Percentiles rank a stretch among this genome's conserved stretches.
Conservation (phyloP, 2,888 invertebrate genomes). For the Melipona bicolor region DNA sequence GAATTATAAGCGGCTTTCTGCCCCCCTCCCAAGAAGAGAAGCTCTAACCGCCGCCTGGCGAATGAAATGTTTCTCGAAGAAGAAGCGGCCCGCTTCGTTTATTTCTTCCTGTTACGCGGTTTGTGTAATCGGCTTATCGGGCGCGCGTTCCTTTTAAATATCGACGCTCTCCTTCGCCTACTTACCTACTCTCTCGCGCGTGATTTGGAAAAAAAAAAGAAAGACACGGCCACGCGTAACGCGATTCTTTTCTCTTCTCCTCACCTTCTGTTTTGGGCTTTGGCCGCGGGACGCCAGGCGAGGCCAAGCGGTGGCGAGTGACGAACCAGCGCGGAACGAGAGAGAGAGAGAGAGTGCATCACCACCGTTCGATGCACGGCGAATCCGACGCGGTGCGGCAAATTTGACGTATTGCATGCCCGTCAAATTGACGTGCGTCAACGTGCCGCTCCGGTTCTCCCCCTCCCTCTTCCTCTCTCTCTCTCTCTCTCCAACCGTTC, state of each 20-base stretch:
- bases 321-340: too few relatives aligned
- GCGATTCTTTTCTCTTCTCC: background rate
- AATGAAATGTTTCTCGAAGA: constrained; percentile 24
- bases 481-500: background rate
- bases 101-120: constrained; percentile 21
- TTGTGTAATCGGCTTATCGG: constrained; percentile 37
- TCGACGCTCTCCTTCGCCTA: background rate
- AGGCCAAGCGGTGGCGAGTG: background rate
- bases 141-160: constrained; percentile 28
- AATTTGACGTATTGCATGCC: constrained; percentile 65
- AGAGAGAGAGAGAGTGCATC: constrained; percentile 1
- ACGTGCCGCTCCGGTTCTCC: constrained; percentile 46
- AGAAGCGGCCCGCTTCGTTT: constrained; percentile 2
- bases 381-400: constrained; percentile 56
- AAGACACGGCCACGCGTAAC: too few relatives aligned
- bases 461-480: background rate
- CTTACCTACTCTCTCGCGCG: too few relatives aligned
- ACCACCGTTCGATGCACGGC: constrained; percentile 28
- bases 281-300: too few relatives aligned
- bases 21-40: background rate
- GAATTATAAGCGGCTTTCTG: constrained; percentile 17
- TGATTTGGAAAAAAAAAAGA: too few relatives aligned
- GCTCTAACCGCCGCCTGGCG: constrained; percentile 6
- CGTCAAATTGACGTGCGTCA: constrained; percentile 65
- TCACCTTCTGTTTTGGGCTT: background rate